Evolutionary conservation across 1,140 invertebrate species (phyloP), one percentile per base, ranked within the genome.

Genomic region (Bombus consobrinus): DNA sequence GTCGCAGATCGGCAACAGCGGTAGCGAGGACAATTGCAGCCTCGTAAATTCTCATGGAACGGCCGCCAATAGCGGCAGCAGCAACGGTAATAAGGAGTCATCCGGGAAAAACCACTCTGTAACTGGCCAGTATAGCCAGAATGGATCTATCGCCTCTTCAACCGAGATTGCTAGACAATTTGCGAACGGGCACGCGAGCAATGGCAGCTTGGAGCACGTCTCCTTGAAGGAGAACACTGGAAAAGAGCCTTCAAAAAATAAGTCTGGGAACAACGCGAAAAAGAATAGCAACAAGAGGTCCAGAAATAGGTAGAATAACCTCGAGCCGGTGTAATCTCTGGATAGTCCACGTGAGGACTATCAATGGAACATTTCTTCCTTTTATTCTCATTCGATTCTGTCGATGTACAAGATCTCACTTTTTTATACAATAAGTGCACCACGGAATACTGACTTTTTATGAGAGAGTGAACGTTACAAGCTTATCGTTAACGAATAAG

Each of bases 1-100:
- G 95, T 98, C 98, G 25, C 98, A 98, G 94, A 98, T 96, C 87
- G 96, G 96, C 72, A 96, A 97, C 91, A 97, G 96, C 91, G 96
- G 96, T 85, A 96, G 96, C 91, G 96, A 97, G 91, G 97, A 97
- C 93, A 97, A 96, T 92, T 95, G 95, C 82, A 95, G 95, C 89
- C 95, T 95, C 81, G 92, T 90, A 75, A 95, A 94, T 92, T 93
- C 97, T 71, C 97, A 97, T 94, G 96, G 97, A 90, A 96, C 97
- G 90, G 97, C 97, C 91, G 97, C 97, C 89, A 97, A 97, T 92
- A 97, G 97, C 93, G 39, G 47, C 0, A 79, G 5, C 32, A 53
- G 28, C 76, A 80, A 72, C 28, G 68, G 77, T 47, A 90, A 85
- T n/a, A 96, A 97, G 91, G 96, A 93, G 80, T 80, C 94, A 57